These are phyloP conservation scores for Capromys pilorides DNA, from an alignment of 2,797 vertebrate genomes.

Conservation along the genomic window DNA sequence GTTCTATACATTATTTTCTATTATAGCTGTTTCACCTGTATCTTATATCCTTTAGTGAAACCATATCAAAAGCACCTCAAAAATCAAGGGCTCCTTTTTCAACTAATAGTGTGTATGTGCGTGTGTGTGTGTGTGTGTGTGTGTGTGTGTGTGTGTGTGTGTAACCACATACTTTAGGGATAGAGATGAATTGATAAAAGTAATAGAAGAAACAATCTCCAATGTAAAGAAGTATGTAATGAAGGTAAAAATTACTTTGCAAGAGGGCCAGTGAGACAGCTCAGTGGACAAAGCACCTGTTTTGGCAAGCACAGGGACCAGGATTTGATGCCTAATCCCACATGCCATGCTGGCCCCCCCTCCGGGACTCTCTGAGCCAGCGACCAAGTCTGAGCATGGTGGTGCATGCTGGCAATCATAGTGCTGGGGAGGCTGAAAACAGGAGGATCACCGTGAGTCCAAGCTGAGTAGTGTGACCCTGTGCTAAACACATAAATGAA, in stretches of 20 bases:
- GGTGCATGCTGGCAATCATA: no score
- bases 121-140: background rate
- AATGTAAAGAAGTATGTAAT: background rate
- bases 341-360: no score
- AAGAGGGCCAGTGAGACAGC: background rate
- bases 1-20: background rate
- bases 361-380: no score
- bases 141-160: background rate
- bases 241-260: background rate
- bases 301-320: no score
- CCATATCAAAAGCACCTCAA: background rate
- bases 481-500: no score
- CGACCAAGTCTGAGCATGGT: no score
- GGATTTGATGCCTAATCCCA: no score
- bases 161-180: background rate
- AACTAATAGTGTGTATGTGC: background rate
- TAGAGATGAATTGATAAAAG: background rate
- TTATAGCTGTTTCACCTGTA: background rate
- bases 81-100: background rate
- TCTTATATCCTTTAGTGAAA: background rate
- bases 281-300: no score
- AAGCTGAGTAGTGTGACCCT: no score
- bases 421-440: no score
- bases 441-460: no score
- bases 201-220: background rate